Percentiles rank a stretch among this genome's conserved stretches.
Evolutionary conservation across 2,888 invertebrate genomes (phyloP).

Genomic region (Lasioglossum calceatum): DNA sequence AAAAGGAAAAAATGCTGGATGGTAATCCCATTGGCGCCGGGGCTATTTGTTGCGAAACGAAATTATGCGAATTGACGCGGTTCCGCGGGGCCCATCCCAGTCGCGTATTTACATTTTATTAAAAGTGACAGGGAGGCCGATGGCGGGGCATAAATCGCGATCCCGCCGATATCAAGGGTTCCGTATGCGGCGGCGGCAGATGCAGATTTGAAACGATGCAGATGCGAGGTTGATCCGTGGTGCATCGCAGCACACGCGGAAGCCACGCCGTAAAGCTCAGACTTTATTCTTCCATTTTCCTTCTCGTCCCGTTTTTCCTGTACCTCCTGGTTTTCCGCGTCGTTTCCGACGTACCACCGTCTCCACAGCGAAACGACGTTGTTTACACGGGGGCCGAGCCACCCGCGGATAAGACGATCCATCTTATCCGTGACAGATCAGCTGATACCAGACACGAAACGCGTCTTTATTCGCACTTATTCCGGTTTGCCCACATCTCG

Average conservation of each 20-base stretch:
- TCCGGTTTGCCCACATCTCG: not conserved
- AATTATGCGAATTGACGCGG: conserved; percentile 62
- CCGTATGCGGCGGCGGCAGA: conserved; percentile 41
- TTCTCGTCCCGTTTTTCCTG: conserved; percentile 16
- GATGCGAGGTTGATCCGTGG: conserved; percentile 52
- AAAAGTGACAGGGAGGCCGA: conserved; percentile 62
- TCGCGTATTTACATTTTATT: conserved; percentile 73
- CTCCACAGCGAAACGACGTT: conserved; percentile 28
- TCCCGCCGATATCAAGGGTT: conserved; percentile 65
- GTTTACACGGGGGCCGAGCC: conserved; percentile 41
- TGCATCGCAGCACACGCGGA: conserved; percentile 37
- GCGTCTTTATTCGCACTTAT: conserved; percentile 5
- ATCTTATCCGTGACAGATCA: conserved; percentile 47
- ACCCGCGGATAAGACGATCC: conserved; percentile 41
- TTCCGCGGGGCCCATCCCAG: conserved; percentile 40
- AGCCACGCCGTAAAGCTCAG: conserved; percentile 57
- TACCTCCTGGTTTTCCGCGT: conserved; percentile 16
- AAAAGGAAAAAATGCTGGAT: not conserved
- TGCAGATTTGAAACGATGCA: conserved; percentile 57
- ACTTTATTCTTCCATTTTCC: conserved; percentile 63
- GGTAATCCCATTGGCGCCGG: not conserved
- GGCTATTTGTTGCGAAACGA: conserved; percentile 30
- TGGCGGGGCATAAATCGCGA: conserved; percentile 66
- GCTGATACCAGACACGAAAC: conserved; percentile 29
- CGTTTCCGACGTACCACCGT: conserved; percentile 7